A percentile compares a stretch with the other conserved stretches of the same genome.
These are phyloP conservation scores for Gryon sp. DNA, from an alignment of 1,140 invertebrate genomes.

Conservation along the genomic window DNA sequence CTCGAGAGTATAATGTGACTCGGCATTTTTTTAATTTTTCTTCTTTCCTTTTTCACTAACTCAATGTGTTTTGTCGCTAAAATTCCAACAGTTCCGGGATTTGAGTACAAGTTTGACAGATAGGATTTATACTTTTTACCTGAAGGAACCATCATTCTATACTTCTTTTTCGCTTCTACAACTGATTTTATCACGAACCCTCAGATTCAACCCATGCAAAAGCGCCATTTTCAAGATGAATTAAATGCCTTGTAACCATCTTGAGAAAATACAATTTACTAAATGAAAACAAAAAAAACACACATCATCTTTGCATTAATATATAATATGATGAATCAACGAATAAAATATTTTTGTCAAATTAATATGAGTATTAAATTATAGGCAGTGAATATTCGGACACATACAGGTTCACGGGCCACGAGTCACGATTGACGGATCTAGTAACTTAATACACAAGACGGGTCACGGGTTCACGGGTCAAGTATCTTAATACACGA, in stretches of 20 bases:
- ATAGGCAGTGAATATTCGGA: too few species aligned
- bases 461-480: too few species aligned
- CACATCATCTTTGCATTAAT: neutral
- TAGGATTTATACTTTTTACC: constrained; percentile 43
- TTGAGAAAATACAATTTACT: constrained; percentile 26
- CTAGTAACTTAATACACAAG: too few species aligned
- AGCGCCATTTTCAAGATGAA: constrained; percentile 28
- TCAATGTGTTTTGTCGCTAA: constrained; percentile 24
- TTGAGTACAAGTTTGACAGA: constrained; percentile 28
- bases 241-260: constrained; percentile 50
- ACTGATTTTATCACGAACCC: constrained; percentile 57
- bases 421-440: too few species aligned
- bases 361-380: too few species aligned
- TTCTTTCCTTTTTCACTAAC: neutral
- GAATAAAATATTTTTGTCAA: too few species aligned
- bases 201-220: constrained; percentile 24
- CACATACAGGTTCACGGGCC: too few species aligned
- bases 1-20: too few species aligned
- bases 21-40: too few species aligned
- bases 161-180: constrained; percentile 57
- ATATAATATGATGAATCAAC: neutral
- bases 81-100: constrained; percentile 48
- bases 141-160: constrained; percentile 34
- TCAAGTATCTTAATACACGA: too few species aligned
- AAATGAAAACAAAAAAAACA: neutral